Base-by-base conservation (phyloP, 2,888 invertebrate species). In the Pandemis cinnamomeana region DNA sequence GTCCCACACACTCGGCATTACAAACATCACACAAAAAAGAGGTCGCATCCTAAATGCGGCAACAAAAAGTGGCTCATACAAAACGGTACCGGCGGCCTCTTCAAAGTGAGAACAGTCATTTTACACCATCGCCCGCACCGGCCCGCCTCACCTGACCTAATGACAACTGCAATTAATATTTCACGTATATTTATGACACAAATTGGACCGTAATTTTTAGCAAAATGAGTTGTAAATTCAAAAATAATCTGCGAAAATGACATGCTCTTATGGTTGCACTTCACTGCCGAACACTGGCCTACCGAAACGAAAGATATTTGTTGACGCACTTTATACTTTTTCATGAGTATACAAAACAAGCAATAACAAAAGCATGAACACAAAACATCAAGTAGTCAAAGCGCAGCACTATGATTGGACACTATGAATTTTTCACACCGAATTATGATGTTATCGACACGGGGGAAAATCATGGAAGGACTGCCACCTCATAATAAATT, bases 1-100 rank as follows among this genome's bases (percentile, higher is more conserved):
- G 92, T 91, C 92, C 91, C 91, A 92, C 93, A 92, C 93, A 91
- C 89, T 91, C 89, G 91, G 91, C 86, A 92, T 93, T 92, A 93
- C 91, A 93, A 93, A 93, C 90, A 93, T 83, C 79, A 79, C 75
- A 91, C 89, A 93, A 93, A 92, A 92, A 94, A 92, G 83, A 87
- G 89, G 89, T 88, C 86, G 89, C 87, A 87, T 91, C 91, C 91
- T 92, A 92, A 93, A 91, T 89, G 91, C 84, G 81, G 82, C 81
- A 81, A 92, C 89, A 93, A 93, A 93, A 93, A 93, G 83, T 84
- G 83, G 82, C 83, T 84, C 84, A 85, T 84, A 87, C 87, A 88
- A 88, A 93, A 93, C 93, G 91, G 93, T 91, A 90, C 86, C 86
- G 85, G 84, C 89, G 91, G 91, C 84, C 81, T 86, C 87, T 85